Conservation (phyloP, 2,888 invertebrate genomes). For the Villa cingulata region DNA sequence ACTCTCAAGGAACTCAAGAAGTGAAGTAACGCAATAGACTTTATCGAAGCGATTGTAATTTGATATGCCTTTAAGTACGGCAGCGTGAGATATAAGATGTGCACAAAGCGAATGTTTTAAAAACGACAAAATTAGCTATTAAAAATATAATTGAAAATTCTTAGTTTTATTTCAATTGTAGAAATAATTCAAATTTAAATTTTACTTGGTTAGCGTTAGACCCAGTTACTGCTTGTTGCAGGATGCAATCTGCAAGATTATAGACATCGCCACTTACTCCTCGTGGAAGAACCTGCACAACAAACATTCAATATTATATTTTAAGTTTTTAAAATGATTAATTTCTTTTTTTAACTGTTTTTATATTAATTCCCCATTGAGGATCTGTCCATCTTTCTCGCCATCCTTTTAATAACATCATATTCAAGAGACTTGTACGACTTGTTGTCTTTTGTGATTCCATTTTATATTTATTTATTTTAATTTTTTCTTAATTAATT, state of each 20-base stretch:
- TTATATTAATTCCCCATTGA: slow-evolving; percentile 92
- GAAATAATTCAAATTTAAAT: background rate
- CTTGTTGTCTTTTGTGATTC: slow-evolving; percentile 66
- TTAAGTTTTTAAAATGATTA: background rate
- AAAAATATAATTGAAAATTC: background rate
- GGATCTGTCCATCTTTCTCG: slow-evolving; percentile 90
- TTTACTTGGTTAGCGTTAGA: slow-evolving; percentile 64
- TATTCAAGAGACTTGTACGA: slow-evolving; percentile 65
- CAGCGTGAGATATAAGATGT: slow-evolving; percentile 81
- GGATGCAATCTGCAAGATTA: slow-evolving; percentile 80
- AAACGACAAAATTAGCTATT: slow-evolving; percentile 76
- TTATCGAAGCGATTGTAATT: slow-evolving; percentile 80
- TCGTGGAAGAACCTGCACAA: slow-evolving; percentile 52
- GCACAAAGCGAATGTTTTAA: slow-evolving; percentile 82
- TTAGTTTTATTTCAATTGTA: background rate
- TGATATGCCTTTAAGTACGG: slow-evolving; percentile 74
- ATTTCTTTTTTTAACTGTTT: slow-evolving; percentile 46
- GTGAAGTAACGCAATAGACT: slow-evolving; percentile 73
- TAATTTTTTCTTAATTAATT: no score
- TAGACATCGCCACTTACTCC: slow-evolving; percentile 92
- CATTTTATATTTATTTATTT: slow-evolving; percentile 37
- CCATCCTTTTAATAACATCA: slow-evolving; percentile 55
- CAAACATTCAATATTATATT: slow-evolving; percentile 12
- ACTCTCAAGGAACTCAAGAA: slow-evolving; percentile 72
- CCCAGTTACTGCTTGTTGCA: slow-evolving; percentile 88